These are phyloP conservation scores for Ochropacha duplaris DNA, from an alignment of 2,888 invertebrate species.

Conservation along the genomic window DNA sequence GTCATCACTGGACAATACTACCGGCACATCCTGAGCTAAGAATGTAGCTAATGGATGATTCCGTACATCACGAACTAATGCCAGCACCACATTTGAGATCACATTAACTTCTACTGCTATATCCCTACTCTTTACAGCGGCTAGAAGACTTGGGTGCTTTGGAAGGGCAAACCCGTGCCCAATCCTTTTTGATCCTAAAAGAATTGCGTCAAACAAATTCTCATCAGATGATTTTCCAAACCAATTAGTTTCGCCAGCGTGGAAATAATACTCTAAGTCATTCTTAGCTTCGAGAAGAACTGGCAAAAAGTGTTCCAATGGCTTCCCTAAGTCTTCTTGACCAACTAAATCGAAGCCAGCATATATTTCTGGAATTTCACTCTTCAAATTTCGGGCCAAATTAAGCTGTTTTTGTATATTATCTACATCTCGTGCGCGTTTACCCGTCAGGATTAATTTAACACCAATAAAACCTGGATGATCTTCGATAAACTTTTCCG, in stretches of 20 bases:
- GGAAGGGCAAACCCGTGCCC: conserved; percentile 90
- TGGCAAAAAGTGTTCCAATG: conserved; percentile 83
- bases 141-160: conserved; percentile 87
- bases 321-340: conserved; percentile 88
- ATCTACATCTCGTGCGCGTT: conserved; percentile 47
- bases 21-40: conserved; percentile 86
- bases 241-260: conserved; percentile 92
- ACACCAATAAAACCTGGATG: conserved; percentile 87
- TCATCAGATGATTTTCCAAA: conserved; percentile 85
- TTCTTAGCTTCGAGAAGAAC: conserved; percentile 75
- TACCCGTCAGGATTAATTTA: conserved; percentile 83
- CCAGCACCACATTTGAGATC: conserved; percentile 90
- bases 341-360: conserved; percentile 93
- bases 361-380: conserved; percentile 84
- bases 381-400: conserved; percentile 57
- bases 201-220: conserved; percentile 89
- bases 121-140: conserved; percentile 77
- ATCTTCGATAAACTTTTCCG: conserved; percentile 80
- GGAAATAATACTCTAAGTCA: conserved; percentile 87
- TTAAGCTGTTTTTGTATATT: conserved; percentile 67
- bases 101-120: conserved; percentile 91
- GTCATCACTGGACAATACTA: conserved; percentile 91
- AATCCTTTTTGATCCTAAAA: conserved; percentile 88
- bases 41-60: conserved; percentile 89
- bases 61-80: conserved; percentile 86